Percentiles rank a stretch among this genome's conserved stretches.
phyloP scores from a whole-genome alignment of 2,888 invertebrate genomes.

The Listrodromus nycthemerus region DNA sequence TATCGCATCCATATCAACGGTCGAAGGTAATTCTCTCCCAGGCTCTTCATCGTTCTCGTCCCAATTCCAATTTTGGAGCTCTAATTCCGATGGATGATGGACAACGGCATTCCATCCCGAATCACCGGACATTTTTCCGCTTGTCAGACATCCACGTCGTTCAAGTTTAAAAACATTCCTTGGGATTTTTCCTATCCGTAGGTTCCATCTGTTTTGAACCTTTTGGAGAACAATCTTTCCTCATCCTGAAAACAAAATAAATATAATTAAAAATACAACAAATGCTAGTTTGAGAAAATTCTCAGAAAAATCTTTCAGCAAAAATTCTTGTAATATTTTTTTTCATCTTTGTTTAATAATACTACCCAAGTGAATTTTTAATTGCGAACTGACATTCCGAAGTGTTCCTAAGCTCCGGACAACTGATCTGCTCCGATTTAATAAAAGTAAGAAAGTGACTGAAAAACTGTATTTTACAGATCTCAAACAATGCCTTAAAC shows the following conservation, averaged over 20 bases:
- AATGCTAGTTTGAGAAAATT: not conserved
- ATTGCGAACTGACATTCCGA: too few species aligned
- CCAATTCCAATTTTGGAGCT: conserved; percentile 83
- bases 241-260: not conserved
- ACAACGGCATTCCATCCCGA: conserved; percentile 87
- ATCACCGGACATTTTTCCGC: conserved; percentile 83
- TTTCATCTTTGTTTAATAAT: too few species aligned
- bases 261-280: not conserved
- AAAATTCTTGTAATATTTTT: too few species aligned
- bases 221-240: not conserved
- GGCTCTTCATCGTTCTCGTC: conserved; percentile 87
- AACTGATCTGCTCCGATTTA: too few species aligned
- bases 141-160: conserved; percentile 79
- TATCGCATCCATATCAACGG: conserved; percentile 89
- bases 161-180: conserved; percentile 63
- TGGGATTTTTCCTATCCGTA: conserved; percentile 28
- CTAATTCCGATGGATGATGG: conserved; percentile 86
- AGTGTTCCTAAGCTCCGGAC: too few species aligned
- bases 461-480: too few species aligned
- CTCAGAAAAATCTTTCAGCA: too few species aligned
- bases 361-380: too few species aligned
- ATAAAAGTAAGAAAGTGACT: too few species aligned
- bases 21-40: conserved; percentile 87
- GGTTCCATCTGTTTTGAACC: conserved; percentile 5
- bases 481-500: too few species aligned